Evolutionary conservation across 2,888 invertebrate genomes (phyloP).

Genomic region (Schizotus pectinicornis): DNA sequence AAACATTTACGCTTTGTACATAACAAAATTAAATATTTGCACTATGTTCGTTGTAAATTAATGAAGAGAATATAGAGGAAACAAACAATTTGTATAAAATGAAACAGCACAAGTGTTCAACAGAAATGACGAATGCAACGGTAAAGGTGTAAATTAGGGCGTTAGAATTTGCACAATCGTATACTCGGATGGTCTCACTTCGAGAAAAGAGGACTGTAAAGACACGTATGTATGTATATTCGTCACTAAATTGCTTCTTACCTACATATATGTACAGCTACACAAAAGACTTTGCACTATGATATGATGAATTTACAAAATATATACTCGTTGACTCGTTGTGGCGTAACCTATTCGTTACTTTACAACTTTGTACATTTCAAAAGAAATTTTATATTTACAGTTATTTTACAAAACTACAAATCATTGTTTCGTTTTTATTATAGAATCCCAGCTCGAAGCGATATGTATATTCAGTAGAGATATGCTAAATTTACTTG

Average conservation of each 20-base stretch:
- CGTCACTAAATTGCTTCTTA: constrained; percentile 45
- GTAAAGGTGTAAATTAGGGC: constrained; percentile 15
- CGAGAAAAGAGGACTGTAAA: constrained; percentile 39
- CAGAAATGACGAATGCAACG: constrained; percentile 18
- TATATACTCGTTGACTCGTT: constrained; percentile 48
- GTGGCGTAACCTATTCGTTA: constrained; percentile 47
- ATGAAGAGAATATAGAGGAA: constrained; percentile 16
- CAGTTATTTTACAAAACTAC: constrained; percentile 49
- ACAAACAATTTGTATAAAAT: constrained; percentile 18
- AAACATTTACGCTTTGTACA: constrained; percentile 30
- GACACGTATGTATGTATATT: constrained; percentile 43
- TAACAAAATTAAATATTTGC: constrained; percentile 40
- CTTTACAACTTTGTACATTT: constrained; percentile 53
- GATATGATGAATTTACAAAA: constrained; percentile 55
- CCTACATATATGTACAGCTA: constrained; percentile 42
- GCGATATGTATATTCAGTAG: constrained; percentile 58
- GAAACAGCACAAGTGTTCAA: background rate
- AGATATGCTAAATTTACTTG: constrained; percentile 50
- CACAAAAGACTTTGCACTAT: constrained; percentile 43
- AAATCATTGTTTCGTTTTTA: constrained; percentile 28
- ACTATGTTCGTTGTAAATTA: constrained; percentile 28
- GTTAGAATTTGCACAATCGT: constrained; percentile 44
- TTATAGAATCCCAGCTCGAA: constrained; percentile 57
- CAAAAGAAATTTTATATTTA: constrained; percentile 35
- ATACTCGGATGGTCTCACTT: constrained; percentile 47